phyloP scores from a whole-genome alignment of 64 coral and sea anemone genomes.

The Platygyra sinensis region DNA sequence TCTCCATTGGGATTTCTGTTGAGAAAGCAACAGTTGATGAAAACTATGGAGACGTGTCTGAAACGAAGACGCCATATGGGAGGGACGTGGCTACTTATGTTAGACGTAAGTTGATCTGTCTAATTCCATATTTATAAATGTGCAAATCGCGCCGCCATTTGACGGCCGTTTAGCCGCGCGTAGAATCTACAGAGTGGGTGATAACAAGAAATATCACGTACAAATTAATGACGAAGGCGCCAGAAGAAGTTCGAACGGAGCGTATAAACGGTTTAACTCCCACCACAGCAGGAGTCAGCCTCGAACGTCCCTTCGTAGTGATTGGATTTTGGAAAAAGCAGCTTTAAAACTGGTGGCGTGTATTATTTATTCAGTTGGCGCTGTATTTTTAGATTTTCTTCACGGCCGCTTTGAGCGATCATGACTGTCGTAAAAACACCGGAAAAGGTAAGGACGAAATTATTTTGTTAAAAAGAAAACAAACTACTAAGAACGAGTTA shows the following conservation, averaged over 20 bases:
- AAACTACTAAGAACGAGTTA: background rate
- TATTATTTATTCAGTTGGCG: background rate
- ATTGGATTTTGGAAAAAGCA: background rate
- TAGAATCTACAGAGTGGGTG: background rate
- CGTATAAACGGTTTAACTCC: background rate
- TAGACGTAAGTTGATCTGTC: constrained; percentile 23
- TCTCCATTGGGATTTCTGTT: too few species aligned
- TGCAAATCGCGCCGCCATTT: background rate
- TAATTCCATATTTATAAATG: background rate
- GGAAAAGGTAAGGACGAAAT: background rate
- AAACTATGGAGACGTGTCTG: constrained; percentile 14
- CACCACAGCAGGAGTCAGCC: background rate
- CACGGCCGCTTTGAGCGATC: background rate
- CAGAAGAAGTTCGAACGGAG: background rate
- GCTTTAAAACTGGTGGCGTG: background rate
- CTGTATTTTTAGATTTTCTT: background rate
- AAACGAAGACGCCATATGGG: constrained; percentile 36
- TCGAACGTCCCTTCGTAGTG: background rate
- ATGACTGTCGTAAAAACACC: background rate
- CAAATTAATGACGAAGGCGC: background rate
- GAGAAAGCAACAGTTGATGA: background rate
- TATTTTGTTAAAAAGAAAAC: background rate
- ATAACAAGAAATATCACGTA: background rate
- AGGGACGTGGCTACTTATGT: constrained; percentile 23
- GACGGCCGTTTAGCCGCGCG: too few species aligned